These are phyloP conservation scores for Lamellibrachia satsuma DNA, from an alignment of 2,888 invertebrate species.

Conservation along the genomic window DNA sequence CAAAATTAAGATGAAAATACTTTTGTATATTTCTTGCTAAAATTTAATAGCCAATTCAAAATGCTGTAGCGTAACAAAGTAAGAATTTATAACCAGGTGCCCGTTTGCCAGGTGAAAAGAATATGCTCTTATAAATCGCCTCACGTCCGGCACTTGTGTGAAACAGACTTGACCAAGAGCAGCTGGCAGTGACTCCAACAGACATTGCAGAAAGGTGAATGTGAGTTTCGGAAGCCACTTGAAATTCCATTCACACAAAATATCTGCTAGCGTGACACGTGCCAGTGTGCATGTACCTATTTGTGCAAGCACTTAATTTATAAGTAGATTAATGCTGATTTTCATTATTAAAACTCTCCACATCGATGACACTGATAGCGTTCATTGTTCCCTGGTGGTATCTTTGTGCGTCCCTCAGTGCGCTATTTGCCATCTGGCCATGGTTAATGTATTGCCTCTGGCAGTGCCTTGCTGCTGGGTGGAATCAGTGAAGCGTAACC, in stretches of 20 bases:
- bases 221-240: neutral
- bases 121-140: neutral
- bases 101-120: neutral
- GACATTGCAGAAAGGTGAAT: neutral
- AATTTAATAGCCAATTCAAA: neutral
- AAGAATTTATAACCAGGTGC: no score
- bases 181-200: neutral
- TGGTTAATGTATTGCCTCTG: neutral
- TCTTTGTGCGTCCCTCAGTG: neutral
- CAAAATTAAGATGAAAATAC: neutral
- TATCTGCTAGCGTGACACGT: neutral
- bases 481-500: neutral
- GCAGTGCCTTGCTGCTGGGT: slow-evolving; percentile 14
- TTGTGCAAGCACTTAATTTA: neutral
- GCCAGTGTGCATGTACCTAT: neutral
- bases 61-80: neutral
- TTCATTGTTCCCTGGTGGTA: neutral
- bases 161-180: neutral
- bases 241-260: neutral
- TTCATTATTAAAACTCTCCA: neutral
- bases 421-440: neutral
- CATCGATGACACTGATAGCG: neutral
- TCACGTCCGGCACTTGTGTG: neutral
- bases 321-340: slow-evolving; percentile 17
- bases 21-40: no score